Evolutionary conservation across 2,888 invertebrate genomes (phyloP).

Genomic region (Cecidostiba fungosa): DNA sequence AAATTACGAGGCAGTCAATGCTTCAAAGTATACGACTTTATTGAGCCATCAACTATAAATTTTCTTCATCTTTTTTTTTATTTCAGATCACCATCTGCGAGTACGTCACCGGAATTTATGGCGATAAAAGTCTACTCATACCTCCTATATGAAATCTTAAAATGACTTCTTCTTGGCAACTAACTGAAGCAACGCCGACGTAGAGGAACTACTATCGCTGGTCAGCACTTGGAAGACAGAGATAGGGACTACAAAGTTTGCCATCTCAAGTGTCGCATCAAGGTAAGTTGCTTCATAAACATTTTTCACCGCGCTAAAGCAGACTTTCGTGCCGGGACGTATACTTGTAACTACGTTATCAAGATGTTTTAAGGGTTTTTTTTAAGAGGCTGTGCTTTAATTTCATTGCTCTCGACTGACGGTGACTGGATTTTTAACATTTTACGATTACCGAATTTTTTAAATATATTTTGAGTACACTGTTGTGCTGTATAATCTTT

Average conservation of each 20-base stretch:
- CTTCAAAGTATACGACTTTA: background rate
- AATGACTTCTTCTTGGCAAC: constrained; percentile 20
- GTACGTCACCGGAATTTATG: background rate
- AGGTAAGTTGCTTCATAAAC: constrained; percentile 45
- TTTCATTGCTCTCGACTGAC: background rate
- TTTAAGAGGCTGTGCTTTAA: background rate
- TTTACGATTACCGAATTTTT: background rate
- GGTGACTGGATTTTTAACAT: background rate
- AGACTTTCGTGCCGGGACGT: background rate
- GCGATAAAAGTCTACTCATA: background rate
- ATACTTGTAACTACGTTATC: constrained; percentile 13
- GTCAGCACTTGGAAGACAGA: constrained; percentile 11
- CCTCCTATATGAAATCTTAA: constrained; percentile 1
- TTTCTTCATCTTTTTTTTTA: background rate
- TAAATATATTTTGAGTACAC: too few species aligned
- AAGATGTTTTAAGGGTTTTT: background rate
- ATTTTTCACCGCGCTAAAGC: constrained; percentile 25
- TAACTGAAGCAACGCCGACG: background rate
- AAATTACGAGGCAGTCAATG: background rate
- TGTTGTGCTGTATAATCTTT: too few species aligned
- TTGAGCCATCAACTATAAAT: background rate
- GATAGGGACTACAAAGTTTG: constrained; percentile 18
- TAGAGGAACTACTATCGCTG: constrained; percentile 13
- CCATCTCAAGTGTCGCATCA: constrained; percentile 25
- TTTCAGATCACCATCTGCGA: constrained; percentile 8